These are phyloP conservation scores for Diplazon laetatorius DNA, from an alignment of 2,888 invertebrate genomes.

Conservation along the genomic window DNA sequence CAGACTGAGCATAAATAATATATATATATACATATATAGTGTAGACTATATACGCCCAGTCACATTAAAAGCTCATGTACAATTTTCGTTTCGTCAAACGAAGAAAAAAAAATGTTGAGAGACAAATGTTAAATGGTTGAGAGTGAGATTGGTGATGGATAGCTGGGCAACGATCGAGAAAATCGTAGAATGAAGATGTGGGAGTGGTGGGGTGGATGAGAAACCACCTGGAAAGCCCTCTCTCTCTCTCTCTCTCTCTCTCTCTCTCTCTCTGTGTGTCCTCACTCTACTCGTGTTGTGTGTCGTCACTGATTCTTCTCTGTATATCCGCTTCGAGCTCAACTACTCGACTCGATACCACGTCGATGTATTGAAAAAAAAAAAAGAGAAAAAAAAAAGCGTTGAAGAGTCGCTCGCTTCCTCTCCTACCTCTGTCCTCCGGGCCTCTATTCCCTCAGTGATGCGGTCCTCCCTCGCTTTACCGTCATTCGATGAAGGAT, in stretches of 20 bases:
- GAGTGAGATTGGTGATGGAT: slow-evolving; percentile 24
- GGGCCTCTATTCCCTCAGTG: no score
- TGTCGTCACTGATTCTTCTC: slow-evolving; percentile 49
- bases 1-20: no score
- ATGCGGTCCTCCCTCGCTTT: neutral
- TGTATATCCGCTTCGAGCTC: slow-evolving; percentile 19
- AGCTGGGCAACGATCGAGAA: slow-evolving; percentile 41
- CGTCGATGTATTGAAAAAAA: slow-evolving; percentile 23
- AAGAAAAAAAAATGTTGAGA: slow-evolving; percentile 44
- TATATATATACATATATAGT: no score
- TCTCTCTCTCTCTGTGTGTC: slow-evolving; percentile 34
- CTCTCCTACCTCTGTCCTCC: neutral
- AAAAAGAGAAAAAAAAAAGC: slow-evolving; percentile 14
- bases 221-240: slow-evolving; percentile 43
- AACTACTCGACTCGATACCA: slow-evolving; percentile 23
- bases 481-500: neutral
- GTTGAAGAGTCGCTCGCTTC: slow-evolving; percentile 24
- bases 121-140: slow-evolving; percentile 29
- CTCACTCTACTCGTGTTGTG: slow-evolving; percentile 26
- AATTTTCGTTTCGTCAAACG: no score
- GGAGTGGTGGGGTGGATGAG: slow-evolving; percentile 45
- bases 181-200: slow-evolving; percentile 25
- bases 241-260: no score
- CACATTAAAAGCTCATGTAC: no score
- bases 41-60: no score